Base-by-base conservation (phyloP, 2,888 invertebrate genomes). In the Disparrhopalites patrizii region DNA sequence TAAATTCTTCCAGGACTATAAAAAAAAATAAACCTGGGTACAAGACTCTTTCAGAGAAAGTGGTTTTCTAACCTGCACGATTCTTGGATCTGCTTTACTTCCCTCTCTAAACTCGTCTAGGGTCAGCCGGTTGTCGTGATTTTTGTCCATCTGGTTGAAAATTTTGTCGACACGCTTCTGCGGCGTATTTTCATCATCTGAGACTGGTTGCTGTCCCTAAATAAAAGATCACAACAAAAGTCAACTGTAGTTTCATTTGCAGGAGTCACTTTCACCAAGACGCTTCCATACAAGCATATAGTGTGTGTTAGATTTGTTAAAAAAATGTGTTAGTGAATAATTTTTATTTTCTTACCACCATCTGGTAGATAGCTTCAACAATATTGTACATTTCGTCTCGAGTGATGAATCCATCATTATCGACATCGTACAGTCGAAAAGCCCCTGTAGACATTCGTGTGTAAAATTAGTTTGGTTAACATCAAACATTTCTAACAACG, bases 261-360 rank as follows among this genome's bases (percentile, higher is more conserved):
- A 4, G 23, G 10, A 13, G 51, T 23, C 51, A 51, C 23, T 51
- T 23, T 25, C 10, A 18, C n/a, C n/a, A n/a, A 36, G 36, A 7
- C 7, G 36, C 36, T 36, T 15, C 36, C 36, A 36, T 36, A 36
- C 7, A 36, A 36, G 7, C 15, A 36, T 36, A 36, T 15, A 15
- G 36, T 10, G 36, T 36, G 36, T 15, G 15, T 36, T 36, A 36
- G 8, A 36, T 36, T 7, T 10, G 15, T 36, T n/a, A n/a, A n/a
- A n/a, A n/a, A n/a, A n/a, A n/a, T n/a, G n/a, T n/a, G n/a, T n/a
- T n/a, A n/a, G n/a, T n/a, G n/a, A n/a, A n/a, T n/a, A n/a, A n/a
- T n/a, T n/a, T n/a, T n/a, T n/a, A n/a, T n/a, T n/a, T n/a, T n/a
- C 91, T 83, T 86, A 95, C 96, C 87, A 96, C 94, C 96, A 94